These are phyloP conservation scores for Galerucella calmariensis DNA, from an alignment of 2,888 invertebrate species.

Conservation along the genomic window DNA sequence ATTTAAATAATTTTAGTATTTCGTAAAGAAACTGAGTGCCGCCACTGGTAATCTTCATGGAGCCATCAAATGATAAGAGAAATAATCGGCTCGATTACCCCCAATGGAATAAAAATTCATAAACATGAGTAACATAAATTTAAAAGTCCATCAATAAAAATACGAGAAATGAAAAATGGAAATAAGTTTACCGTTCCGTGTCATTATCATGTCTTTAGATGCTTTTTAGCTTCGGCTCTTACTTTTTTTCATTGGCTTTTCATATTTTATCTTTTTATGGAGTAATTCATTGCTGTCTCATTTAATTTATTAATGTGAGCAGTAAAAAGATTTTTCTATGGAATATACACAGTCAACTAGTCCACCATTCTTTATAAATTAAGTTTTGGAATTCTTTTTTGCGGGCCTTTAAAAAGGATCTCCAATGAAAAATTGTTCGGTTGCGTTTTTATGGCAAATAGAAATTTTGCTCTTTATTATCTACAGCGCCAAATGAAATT, in stretches of 20 bases:
- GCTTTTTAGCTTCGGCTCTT: conserved; percentile 16
- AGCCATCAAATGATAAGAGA: conserved; percentile 9
- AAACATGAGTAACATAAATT: conserved; percentile 30
- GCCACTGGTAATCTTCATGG: conserved; percentile 14
- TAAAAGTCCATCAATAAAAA: conserved; percentile 34
- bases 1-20: not conserved
- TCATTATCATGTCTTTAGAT: conserved; percentile 29
- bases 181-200: conserved; percentile 27
- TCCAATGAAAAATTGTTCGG: not conserved
- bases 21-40: not conserved
- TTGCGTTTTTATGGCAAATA: not conserved
- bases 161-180: conserved; percentile 32
- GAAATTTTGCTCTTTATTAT: no score
- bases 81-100: conserved; percentile 25
- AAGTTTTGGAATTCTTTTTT: not conserved
- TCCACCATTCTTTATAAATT: not conserved
- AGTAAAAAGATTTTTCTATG: not conserved
- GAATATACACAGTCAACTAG: not conserved
- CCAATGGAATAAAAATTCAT: conserved; percentile 23
- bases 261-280: conserved; percentile 6
- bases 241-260: conserved; percentile 10
- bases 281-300: not conserved
- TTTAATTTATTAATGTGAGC: not conserved
- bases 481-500: no score
- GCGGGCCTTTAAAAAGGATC: not conserved